Conservation (phyloP, 2,797 vertebrate species). For the Chelonia mydas region DNA sequence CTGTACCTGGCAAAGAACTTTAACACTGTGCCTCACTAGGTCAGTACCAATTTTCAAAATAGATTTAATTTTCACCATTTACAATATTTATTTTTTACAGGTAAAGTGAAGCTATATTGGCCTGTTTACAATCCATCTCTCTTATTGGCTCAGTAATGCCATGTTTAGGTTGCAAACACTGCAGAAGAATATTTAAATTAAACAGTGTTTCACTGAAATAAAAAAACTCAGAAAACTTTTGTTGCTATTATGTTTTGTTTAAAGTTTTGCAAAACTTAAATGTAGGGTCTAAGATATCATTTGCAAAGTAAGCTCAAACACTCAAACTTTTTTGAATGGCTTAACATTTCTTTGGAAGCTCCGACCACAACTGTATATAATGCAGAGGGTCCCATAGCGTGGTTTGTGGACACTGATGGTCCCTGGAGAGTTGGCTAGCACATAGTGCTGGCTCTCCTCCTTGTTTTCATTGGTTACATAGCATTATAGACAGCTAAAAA, state of each 20-base stretch:
- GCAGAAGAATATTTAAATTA: neutral
- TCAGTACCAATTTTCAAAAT: neutral
- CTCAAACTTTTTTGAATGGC: neutral
- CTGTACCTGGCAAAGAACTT: neutral
- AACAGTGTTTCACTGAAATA: neutral
- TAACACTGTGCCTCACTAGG: neutral
- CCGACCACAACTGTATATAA: neutral
- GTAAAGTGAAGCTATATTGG: neutral
- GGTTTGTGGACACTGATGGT: conserved; percentile 24
- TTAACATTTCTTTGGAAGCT: conserved; percentile 21
- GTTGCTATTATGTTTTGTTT: neutral
- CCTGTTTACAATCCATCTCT: neutral
- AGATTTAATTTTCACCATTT: neutral
- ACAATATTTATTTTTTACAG: neutral
- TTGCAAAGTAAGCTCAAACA: neutral
- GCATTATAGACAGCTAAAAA: conserved; percentile 67
- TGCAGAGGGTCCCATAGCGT: conserved; percentile 44
- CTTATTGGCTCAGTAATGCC: neutral
- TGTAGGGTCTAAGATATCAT: neutral
- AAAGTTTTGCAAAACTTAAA: neutral
- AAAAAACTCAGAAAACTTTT: neutral
- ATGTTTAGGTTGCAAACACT: neutral
- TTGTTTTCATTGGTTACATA: conserved; percentile 64
- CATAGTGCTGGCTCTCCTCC: conserved; percentile 53
- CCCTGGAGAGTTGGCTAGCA: conserved; percentile 54